Conservation (phyloP, 1,140 invertebrate genomes). For the Drosophila miranda region DNA sequence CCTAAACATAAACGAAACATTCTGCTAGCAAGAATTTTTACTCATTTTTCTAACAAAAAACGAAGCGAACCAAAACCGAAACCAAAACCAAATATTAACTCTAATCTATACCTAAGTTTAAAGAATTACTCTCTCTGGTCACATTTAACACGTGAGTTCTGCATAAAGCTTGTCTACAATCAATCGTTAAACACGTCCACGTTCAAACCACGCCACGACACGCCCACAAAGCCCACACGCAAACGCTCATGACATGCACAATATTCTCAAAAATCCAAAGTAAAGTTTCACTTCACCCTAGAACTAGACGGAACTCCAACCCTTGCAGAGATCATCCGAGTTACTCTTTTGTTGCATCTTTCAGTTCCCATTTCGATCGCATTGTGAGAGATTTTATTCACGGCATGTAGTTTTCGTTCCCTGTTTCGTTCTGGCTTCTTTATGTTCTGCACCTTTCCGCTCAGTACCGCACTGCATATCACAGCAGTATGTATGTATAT, state of each 20-base stretch:
- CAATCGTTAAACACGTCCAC: conserved; percentile 66
- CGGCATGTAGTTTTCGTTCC: conserved; percentile 12
- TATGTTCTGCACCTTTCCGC: conserved; percentile 56
- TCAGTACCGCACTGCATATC: conserved; percentile 25
- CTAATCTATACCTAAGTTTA: conserved; percentile 47
- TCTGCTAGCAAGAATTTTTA: conserved; percentile 58
- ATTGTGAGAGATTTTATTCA: conserved; percentile 23
- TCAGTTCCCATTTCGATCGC: conserved; percentile 36
- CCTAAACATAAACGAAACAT: conserved; percentile 42
- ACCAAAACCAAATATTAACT: conserved; percentile 52
- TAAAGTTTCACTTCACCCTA: conserved; percentile 8
- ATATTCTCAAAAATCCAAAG: conserved; percentile 23
- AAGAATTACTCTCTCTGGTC: conserved; percentile 49
- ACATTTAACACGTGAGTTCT: conserved; percentile 77
- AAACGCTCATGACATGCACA: conserved; percentile 66
- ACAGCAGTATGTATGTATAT: conserved; percentile 6
- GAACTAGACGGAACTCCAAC: conserved; percentile 4
- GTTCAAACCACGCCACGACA: conserved; percentile 10
- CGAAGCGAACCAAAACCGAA: conserved; percentile 16
- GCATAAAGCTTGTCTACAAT: conserved; percentile 66
- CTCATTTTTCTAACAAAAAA: conserved; percentile 62
- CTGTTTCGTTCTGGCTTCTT: conserved; percentile 63
- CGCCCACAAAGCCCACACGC: conserved; percentile 28
- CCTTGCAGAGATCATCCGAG: conserved; percentile 5
- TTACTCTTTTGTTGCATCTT: conserved; percentile 47